phyloP scores from a whole-genome alignment of 2,797 vertebrate species.

The Echiichthys vipera region DNA sequence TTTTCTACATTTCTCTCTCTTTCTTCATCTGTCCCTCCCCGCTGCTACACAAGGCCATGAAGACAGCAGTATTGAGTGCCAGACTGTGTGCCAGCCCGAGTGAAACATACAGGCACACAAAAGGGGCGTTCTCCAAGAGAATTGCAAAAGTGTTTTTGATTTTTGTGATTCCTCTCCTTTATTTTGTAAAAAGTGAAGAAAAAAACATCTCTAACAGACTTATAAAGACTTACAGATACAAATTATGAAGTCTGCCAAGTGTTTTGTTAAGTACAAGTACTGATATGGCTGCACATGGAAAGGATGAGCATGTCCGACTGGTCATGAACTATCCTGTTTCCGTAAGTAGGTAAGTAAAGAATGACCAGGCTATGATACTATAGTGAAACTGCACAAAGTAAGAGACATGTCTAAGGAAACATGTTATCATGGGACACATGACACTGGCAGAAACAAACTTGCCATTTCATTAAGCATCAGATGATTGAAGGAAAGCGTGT shows the following conservation, averaged over 20 bases:
- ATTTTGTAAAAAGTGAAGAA: constrained; percentile 88
- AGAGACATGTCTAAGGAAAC: constrained; percentile 5
- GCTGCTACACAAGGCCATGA: constrained; percentile 81
- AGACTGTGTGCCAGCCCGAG: constrained; percentile 74
- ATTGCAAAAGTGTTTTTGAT: constrained; percentile 81
- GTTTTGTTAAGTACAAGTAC: constrained; percentile 57
- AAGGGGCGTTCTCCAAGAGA: constrained; percentile 83
- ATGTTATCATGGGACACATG: neutral
- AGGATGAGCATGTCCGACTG: constrained; percentile 18
- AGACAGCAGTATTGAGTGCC: constrained; percentile 87
- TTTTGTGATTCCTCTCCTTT: constrained; percentile 75
- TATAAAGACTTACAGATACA: constrained; percentile 83
- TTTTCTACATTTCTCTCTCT: constrained; percentile 46
- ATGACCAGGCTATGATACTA: neutral
- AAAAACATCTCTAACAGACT: constrained; percentile 83
- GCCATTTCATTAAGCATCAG: constrained; percentile 6
- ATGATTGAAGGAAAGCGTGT: neutral
- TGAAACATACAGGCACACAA: constrained; percentile 72
- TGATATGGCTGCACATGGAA: constrained; percentile 32
- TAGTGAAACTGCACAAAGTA: constrained; percentile 10
- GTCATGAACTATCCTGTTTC: constrained; percentile 15
- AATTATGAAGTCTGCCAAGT: constrained; percentile 52
- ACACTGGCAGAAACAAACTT: constrained; percentile 17
- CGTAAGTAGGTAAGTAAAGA: constrained; percentile 37
- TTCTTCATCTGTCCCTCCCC: constrained; percentile 57